Conservation (phyloP, 2,888 invertebrate species). For the Ommatoiulus sabulosus region DNA sequence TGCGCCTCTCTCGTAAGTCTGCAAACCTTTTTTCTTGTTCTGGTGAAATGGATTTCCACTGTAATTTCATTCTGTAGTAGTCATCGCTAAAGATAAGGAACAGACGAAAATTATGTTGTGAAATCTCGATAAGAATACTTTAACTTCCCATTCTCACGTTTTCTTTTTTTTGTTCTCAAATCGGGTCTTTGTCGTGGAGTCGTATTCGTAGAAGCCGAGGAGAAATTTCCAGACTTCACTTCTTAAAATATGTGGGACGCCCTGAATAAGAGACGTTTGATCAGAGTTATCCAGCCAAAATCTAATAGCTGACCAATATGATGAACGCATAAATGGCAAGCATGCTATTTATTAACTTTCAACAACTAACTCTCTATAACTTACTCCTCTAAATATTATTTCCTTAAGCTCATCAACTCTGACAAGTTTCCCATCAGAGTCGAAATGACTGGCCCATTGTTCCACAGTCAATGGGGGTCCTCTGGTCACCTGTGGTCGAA, state of each 20-base stretch:
- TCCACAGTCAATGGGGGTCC: constrained; percentile 79
- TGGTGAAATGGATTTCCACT: constrained; percentile 91
- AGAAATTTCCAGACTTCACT: constrained; percentile 95
- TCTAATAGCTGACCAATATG: too few species aligned
- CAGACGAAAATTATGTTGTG: neutral
- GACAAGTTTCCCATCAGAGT: constrained; percentile 82
- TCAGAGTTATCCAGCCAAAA: neutral
- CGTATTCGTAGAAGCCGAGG: constrained; percentile 88
- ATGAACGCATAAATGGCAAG: too few species aligned
- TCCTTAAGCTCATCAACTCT: constrained; percentile 83
- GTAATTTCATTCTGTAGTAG: constrained; percentile 95
- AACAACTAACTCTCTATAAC: constrained; percentile 64
- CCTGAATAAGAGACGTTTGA: constrained; percentile 71
- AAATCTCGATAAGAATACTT: neutral
- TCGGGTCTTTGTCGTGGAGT: constrained; percentile 79
- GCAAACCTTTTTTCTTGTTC: constrained; percentile 90
- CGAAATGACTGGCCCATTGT: constrained; percentile 86
- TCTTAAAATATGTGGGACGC: constrained; percentile 80
- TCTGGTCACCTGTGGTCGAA: constrained; percentile 77
- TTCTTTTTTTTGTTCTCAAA: constrained; percentile 77
- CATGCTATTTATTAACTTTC: too few species aligned
- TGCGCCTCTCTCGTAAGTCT: constrained; percentile 89
- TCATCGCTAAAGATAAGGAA: constrained; percentile 72
- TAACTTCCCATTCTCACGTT: constrained; percentile 67
- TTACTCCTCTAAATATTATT: constrained; percentile 91